Conservation (phyloP, 2,797 vertebrate species). For the Sarcophilus harrisii region DNA sequence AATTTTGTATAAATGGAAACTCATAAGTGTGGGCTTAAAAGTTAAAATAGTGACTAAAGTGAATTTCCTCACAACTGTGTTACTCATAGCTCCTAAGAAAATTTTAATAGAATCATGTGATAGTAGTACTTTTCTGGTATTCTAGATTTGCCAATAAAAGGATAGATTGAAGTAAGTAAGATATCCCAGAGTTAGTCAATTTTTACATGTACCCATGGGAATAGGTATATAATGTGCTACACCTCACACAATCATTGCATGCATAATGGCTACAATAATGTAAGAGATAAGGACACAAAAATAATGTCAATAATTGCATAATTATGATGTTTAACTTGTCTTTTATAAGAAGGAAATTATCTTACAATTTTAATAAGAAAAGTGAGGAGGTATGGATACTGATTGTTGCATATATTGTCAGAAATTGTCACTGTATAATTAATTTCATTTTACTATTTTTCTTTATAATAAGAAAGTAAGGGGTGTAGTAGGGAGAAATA, state of each 20-base stretch:
- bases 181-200: not conserved
- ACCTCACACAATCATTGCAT: not conserved
- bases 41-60: not conserved
- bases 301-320: not conserved
- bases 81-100: not conserved
- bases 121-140: not conserved
- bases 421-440: not conserved
- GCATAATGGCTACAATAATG: not conserved
- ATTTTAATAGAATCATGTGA: not conserved
- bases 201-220: not conserved
- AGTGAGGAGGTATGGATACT: not conserved
- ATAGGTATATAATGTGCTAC: not conserved
- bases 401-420: not conserved
- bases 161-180: not conserved
- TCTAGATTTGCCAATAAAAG: not conserved
- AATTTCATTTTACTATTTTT: not conserved
- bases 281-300: not conserved
- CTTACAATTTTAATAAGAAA: not conserved
- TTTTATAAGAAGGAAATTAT: not conserved
- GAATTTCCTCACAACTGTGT: not conserved
- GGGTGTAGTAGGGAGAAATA: not conserved
- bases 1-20: not conserved
- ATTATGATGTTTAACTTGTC: not conserved
- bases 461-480: too few species aligned
- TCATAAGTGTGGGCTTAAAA: not conserved